These are phyloP conservation scores for Tachuris rubrigastra DNA, from an alignment of 2,113 vertebrate genomes.

Conservation along the genomic window DNA sequence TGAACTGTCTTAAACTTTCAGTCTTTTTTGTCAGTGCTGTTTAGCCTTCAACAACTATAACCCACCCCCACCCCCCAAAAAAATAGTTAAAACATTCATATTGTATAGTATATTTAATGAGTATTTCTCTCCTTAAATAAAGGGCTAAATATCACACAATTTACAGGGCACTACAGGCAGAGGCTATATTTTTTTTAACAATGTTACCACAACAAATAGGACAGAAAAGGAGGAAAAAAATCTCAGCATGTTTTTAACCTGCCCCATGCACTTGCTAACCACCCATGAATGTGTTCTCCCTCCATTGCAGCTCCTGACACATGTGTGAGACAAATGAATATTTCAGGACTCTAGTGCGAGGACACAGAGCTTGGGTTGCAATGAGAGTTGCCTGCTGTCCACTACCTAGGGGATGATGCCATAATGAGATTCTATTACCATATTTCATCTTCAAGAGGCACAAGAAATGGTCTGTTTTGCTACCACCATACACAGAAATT, in stretches of 20 bases:
- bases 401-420: neutral
- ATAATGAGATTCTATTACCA: neutral
- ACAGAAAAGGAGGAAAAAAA: neutral
- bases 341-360: neutral
- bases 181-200: neutral
- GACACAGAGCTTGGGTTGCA: neutral
- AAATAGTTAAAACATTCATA: rapidly evolving
- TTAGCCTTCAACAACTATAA: neutral
- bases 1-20: neutral
- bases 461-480: neutral
- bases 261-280: neutral
- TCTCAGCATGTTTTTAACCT: neutral
- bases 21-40: neutral
- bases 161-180: neutral
- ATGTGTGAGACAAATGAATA: neutral
- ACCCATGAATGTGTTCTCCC: neutral
- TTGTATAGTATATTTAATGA: rapidly evolving
- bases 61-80: neutral
- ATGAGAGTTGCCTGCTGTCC: neutral
- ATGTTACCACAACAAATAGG: neutral
- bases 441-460: neutral
- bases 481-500: neutral
- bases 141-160: neutral
- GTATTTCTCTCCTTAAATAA: neutral
- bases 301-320: neutral